Evolutionary conservation across 1,140 invertebrate species (phyloP).

Genomic region (Bombus sylvicola): DNA sequence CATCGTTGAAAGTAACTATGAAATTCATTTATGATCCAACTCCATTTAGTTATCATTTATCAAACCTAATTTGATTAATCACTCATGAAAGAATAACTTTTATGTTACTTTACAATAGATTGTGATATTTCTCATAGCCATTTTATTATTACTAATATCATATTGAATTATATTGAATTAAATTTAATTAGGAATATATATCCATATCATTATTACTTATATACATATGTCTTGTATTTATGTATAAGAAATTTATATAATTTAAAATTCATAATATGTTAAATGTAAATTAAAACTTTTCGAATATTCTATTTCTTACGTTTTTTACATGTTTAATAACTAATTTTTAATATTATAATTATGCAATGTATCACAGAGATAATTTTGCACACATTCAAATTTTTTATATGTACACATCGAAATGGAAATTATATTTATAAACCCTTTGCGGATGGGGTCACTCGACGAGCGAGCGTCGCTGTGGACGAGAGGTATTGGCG

Average conservation of each 20-base stretch:
- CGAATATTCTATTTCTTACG: slow-evolving; percentile 23
- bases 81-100: slow-evolving; percentile 25
- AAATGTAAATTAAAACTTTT: slow-evolving; percentile 13
- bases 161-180: not conserved
- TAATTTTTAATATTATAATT: slow-evolving; percentile 32
- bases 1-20: not conserved
- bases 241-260: slow-evolving; percentile 18
- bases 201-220: slow-evolving; percentile 15
- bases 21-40: not conserved
- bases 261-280: slow-evolving; percentile 17
- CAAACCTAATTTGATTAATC: slow-evolving; percentile 5
- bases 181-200: slow-evolving; percentile 19
- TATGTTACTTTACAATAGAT: slow-evolving; percentile 14
- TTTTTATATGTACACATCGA: slow-evolving; percentile 13
- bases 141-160: slow-evolving; percentile 7
- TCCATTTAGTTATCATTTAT: not conserved
- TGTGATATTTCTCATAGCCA: slow-evolving; percentile 14
- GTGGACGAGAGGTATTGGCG: too few relatives aligned
- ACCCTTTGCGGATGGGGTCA: too few relatives aligned
- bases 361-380: slow-evolving; percentile 48
- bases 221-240: slow-evolving; percentile 17
- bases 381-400: slow-evolving; percentile 34
- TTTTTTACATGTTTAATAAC: slow-evolving; percentile 21
- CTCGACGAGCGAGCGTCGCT: too few relatives aligned
- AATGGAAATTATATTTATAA: slow-evolving; percentile 20